These are phyloP conservation scores for Sebastes hopkinsi DNA, from an alignment of 2,797 vertebrate genomes.

Conservation along the genomic window DNA sequence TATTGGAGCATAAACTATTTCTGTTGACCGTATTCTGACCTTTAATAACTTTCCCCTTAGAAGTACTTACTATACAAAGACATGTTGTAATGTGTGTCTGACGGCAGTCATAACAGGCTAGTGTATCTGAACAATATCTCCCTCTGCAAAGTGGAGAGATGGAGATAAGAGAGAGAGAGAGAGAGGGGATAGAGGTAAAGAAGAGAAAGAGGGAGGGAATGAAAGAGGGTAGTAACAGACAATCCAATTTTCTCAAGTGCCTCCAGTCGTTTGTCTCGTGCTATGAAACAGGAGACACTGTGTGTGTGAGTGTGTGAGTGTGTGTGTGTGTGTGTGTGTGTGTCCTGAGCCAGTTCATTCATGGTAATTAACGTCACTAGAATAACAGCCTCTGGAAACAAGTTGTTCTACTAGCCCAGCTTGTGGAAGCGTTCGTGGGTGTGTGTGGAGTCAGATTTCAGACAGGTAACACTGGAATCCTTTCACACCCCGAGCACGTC, in stretches of 20 bases:
- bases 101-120: background rate
- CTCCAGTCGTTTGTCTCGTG: constrained; percentile 24
- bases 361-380: constrained; percentile 57
- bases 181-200: background rate
- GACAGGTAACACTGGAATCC: constrained; percentile 40
- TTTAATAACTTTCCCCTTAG: background rate
- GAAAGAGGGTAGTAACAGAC: constrained; percentile 6
- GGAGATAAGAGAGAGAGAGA: background rate
- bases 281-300: constrained; percentile 33
- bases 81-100: background rate
- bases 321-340: background rate
- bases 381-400: constrained; percentile 56
- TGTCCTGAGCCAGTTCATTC: constrained; percentile 28
- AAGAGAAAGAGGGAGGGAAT: background rate
- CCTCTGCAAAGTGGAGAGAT: background rate
- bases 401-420: constrained; percentile 24
- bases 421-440: background rate
- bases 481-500: constrained; percentile 2
- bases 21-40: background rate
- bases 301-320: background rate
- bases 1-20: background rate
- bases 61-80: background rate
- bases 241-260: constrained; percentile 17
- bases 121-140: background rate
- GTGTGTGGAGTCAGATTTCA: constrained; percentile 28